A percentile compares a stretch with the other conserved stretches of the same genome.
phyloP scores from a whole-genome alignment of 2,888 invertebrate species.

The Lysandra coridon region DNA sequence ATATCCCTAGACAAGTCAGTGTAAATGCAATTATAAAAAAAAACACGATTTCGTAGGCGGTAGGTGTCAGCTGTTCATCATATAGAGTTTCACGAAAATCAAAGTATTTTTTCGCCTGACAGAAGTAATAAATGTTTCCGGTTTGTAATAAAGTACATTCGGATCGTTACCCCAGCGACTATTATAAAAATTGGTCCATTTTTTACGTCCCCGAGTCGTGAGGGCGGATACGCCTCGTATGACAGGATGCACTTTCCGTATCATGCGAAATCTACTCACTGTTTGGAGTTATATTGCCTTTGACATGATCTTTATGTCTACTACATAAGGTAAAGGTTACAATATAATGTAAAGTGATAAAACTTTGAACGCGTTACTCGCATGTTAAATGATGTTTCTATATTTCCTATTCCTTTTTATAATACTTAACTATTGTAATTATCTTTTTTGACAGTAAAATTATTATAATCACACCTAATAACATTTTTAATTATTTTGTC shows the following conservation, averaged over 20 bases:
- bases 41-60: neutral
- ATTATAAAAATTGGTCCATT: slow-evolving; percentile 77
- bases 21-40: neutral
- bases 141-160: slow-evolving; percentile 70
- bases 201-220: slow-evolving; percentile 71
- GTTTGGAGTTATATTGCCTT: neutral
- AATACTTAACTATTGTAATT: too few species aligned
- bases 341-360: too few species aligned
- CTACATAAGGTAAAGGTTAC: too few species aligned
- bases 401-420: too few species aligned
- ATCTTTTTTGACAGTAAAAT: too few species aligned
- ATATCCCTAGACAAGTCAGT: neutral
- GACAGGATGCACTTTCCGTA: slow-evolving; percentile 76
- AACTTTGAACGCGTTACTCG: too few species aligned
- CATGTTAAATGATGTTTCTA: too few species aligned
- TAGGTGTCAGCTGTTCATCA: slow-evolving; percentile 41
- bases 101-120: slow-evolving; percentile 56
- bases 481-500: too few species aligned
- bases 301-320: too few species aligned
- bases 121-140: slow-evolving; percentile 75
- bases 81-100: slow-evolving; percentile 44
- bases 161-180: slow-evolving; percentile 63
- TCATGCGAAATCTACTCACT: slow-evolving; percentile 67
- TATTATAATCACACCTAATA: too few species aligned
- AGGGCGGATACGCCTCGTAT: slow-evolving; percentile 77